These are phyloP conservation scores for Brachyhypopomus occidentalis DNA, from an alignment of 2,113 vertebrate species.

Conservation along the genomic window DNA sequence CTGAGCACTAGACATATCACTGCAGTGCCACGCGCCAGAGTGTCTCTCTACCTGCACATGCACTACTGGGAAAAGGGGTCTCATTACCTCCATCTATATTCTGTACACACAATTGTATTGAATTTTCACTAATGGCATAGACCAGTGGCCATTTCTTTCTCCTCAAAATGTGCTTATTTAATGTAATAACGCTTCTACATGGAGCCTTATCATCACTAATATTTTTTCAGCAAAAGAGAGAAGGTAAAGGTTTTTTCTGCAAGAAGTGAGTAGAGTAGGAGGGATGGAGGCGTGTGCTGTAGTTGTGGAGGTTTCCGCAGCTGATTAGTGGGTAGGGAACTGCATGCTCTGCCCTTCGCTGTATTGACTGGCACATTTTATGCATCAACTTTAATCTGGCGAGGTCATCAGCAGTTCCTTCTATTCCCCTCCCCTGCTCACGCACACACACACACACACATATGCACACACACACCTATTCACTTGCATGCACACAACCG, in stretches of 20 bases:
- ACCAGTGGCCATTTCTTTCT: conserved; percentile 54
- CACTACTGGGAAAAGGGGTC: conserved; percentile 34
- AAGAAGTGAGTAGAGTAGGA: background rate
- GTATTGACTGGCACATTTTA: conserved; percentile 41
- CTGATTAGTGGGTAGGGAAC: conserved; percentile 28
- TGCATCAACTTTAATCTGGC: conserved; percentile 40
- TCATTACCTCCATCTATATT: conserved; percentile 59
- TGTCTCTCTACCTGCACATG: background rate
- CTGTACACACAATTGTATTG: conserved; percentile 44
- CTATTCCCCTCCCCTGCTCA: background rate
- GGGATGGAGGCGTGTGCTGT: background rate
- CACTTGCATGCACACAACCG: background rate
- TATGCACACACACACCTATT: background rate
- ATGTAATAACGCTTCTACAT: conserved; percentile 51
- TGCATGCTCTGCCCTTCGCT: conserved; percentile 17
- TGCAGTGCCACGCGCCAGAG: background rate
- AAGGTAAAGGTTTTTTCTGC: conserved; percentile 12
- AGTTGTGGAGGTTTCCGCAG: conserved; percentile 2
- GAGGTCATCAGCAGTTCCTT: conserved; percentile 29
- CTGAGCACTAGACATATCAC: background rate
- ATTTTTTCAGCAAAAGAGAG: conserved; percentile 44
- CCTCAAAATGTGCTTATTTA: conserved; percentile 54
- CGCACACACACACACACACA: background rate
- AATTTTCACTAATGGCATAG: conserved; percentile 49
- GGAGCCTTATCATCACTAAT: conserved; percentile 45